Percentiles rank a stretch among this genome's conserved stretches.
Conservation (phyloP, 2,113 vertebrate genomes). For the Colistium nudipinnis region DNA sequence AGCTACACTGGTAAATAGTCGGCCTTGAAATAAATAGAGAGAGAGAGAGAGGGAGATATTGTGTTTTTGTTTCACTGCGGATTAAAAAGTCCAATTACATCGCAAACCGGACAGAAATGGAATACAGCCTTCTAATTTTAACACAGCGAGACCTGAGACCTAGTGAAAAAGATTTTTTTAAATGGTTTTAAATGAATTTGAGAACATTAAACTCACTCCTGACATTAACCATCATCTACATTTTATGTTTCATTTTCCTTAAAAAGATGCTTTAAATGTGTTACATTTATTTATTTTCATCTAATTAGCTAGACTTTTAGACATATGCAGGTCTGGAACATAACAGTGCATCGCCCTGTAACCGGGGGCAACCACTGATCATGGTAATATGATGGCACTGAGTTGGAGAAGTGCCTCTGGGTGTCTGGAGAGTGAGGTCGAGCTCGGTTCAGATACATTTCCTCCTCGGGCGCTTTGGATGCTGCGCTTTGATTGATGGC, state of each 20-base stretch:
- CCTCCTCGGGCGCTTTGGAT: constrained; percentile 37
- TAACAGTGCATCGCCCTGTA: background rate
- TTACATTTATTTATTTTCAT: no score
- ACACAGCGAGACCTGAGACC: background rate
- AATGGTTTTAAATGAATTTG: no score
- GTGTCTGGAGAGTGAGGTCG: constrained; percentile 23
- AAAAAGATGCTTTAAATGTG: no score
- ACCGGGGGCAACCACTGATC: background rate
- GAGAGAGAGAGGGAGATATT: constrained; percentile 4
- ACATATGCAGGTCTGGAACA: background rate
- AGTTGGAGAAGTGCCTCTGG: constrained; percentile 21
- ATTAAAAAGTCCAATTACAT: constrained; percentile 32
- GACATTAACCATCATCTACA: constrained; percentile 23
- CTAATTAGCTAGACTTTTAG: background rate
- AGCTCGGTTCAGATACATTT: constrained; percentile 34
- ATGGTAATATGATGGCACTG: background rate
- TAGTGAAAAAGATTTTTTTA: no score
- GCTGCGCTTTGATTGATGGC: constrained; percentile 56
- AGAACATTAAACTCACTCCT: constrained; percentile 19
- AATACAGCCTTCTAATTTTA: constrained; percentile 11
- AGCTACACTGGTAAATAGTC: background rate
- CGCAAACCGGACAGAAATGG: background rate
- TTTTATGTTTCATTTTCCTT: no score
- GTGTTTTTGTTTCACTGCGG: constrained; percentile 44
- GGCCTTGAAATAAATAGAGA: constrained; percentile 26